Evolutionary conservation across 2,888 invertebrate genomes (phyloP).

Genomic region (Hirtodrosophila histrioides): DNA sequence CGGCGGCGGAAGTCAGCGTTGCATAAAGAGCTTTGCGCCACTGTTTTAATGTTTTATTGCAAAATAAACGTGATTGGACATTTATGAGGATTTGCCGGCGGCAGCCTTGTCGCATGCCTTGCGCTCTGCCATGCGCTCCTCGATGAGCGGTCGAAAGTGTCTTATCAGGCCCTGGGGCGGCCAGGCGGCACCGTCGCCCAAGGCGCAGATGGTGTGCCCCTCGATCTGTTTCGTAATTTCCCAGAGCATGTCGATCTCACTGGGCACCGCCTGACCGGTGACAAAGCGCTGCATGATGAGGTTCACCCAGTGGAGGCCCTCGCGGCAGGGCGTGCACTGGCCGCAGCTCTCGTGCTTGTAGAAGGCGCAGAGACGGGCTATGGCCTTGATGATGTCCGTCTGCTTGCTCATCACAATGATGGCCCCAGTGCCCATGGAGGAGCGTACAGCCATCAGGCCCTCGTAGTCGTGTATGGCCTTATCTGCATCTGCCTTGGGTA

Average conservation of each 20-base stretch:
- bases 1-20: constrained; percentile 51
- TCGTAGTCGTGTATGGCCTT: constrained; percentile 98
- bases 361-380: constrained; percentile 96
- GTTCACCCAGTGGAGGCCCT: constrained; percentile 97
- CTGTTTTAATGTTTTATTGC: constrained; percentile 30
- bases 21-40: constrained; percentile 48
- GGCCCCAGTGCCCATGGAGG: constrained; percentile 98
- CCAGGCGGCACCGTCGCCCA: constrained; percentile 99
- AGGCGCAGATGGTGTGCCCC: constrained; percentile 98
- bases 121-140: constrained; percentile 90
- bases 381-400: constrained; percentile 97
- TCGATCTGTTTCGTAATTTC: constrained; percentile 99
- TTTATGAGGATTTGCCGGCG: constrained; percentile 15
- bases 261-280: constrained; percentile 94
- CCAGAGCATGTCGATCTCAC: constrained; percentile 99
- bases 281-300: constrained; percentile 91
- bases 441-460: constrained; percentile 94
- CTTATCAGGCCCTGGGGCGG: constrained; percentile 98
- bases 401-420: constrained; percentile 99
- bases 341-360: constrained; percentile 99
- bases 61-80: constrained; percentile 7
- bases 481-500: constrained; percentile 95
- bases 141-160: constrained; percentile 96
- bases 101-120: constrained; percentile 26
- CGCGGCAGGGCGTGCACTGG: constrained; percentile 99